Conservation (phyloP, 2,113 vertebrate genomes). For the Protomyctophum bolini region DNA sequence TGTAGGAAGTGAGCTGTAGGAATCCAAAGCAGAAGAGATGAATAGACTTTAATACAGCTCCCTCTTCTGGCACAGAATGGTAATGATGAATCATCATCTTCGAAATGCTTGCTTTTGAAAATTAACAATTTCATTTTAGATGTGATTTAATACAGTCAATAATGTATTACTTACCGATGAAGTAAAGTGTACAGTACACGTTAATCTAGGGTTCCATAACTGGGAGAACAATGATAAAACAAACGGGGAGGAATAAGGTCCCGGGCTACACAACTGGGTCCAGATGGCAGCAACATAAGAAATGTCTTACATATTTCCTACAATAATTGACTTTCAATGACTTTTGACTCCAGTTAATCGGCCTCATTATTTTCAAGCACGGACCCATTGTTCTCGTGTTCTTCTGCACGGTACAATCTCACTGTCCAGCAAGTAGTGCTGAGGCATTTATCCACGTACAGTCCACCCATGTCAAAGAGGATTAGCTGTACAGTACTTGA, state of each 20-base stretch:
- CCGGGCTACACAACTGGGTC: not conserved
- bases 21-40: not conserved
- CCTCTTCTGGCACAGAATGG: slow-evolving; percentile 41
- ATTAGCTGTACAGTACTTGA: slow-evolving; percentile 58
- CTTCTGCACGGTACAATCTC: not conserved
- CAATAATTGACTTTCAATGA: slow-evolving; percentile 32
- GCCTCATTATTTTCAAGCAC: not conserved
- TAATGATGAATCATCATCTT: slow-evolving; percentile 9
- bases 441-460: slow-evolving; percentile 41
- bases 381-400: not conserved
- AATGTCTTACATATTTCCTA: not conserved
- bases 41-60: slow-evolving; percentile 17
- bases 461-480: slow-evolving; percentile 67
- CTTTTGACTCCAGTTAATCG: not conserved
- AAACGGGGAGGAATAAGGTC: not conserved
- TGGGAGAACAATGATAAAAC: not conserved
- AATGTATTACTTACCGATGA: not conserved
- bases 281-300: not conserved
- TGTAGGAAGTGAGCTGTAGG: not conserved
- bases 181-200: not conserved
- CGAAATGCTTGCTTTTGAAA: no score
- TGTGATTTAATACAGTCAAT: not conserved
- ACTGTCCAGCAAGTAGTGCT: slow-evolving; percentile 34
- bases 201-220: not conserved
- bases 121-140: no score